These are phyloP conservation scores for Drosophila pseudoobscura DNA, from an alignment of 1,140 invertebrate species.

Conservation along the genomic window DNA sequence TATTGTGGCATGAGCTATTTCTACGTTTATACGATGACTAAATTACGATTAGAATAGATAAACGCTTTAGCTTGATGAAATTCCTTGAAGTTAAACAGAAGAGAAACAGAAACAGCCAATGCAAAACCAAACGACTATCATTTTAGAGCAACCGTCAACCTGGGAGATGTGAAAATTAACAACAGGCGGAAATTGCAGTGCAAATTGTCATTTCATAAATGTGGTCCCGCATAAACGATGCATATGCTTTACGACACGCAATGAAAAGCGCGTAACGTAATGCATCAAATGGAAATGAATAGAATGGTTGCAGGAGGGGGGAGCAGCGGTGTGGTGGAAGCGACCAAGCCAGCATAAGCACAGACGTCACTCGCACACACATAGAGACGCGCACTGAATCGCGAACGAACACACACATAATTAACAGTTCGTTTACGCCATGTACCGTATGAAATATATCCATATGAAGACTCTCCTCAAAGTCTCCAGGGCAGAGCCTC, in stretches of 20 bases:
- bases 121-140: too few relatives aligned
- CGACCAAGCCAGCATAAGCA: not conserved
- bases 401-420: slow-evolving; percentile 45
- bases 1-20: not conserved
- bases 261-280: slow-evolving; percentile 51
- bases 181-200: not conserved
- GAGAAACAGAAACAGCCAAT: too few relatives aligned
- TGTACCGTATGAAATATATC: slow-evolving; percentile 68
- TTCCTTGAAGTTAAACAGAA: too few relatives aligned
- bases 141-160: too few relatives aligned
- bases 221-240: slow-evolving; percentile 25
- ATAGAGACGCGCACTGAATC: too few relatives aligned
- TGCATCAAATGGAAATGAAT: slow-evolving; percentile 19
- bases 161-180: too few relatives aligned
- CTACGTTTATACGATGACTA: slow-evolving; percentile 6
- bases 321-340: not conserved
- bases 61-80: too few relatives aligned
- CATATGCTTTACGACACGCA: slow-evolving; percentile 34
- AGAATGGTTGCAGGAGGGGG: not conserved
- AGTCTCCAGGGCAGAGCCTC: slow-evolving; percentile 1
- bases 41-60: too few relatives aligned
- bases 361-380: slow-evolving; percentile 3
- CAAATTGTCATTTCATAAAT: not conserved
- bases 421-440: slow-evolving; percentile 76
- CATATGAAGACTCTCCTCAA: slow-evolving; percentile 14